Base-by-base conservation (phyloP, 2,797 vertebrate genomes). In the Danio jaintianensis region DNA sequence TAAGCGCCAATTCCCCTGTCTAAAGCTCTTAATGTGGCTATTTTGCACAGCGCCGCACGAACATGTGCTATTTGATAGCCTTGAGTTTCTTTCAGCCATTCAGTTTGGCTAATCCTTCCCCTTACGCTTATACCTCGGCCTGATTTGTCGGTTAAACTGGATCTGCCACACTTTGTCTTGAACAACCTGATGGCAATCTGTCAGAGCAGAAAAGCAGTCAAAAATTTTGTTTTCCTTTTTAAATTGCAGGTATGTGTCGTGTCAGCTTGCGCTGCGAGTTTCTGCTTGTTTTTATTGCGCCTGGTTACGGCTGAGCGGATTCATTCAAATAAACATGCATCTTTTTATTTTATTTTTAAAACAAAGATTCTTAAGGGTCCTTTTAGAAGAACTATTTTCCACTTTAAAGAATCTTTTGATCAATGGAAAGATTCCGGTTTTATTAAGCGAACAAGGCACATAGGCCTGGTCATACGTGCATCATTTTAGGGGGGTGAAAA, bases 21-120 rank as follows among this genome's bases (percentile, higher is more conserved):
- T 81, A 82, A 86, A 90, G 89, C 87, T 82, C 86, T 88, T 89
- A 87, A 92, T 93, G 78, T 86, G 83, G 76, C 85, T 82, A 75
- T 83, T 93, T 93, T 91, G 93, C 92, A 93, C 90, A 91, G 85
- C 81, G 87, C 85, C 87, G 91, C 93, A 94, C 91, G 91, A 92
- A 94, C 93, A 90, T 92, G 82, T 86, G 93, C 89, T 88, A 94
- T 92, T 88, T 86, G 92, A 93, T 93, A 90, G 93, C 80, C 86
- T 82, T 91, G 90, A 91, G 92, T 94, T 92, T 84, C 78, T 91
- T 87, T 80, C 79, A 83, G 56, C 84, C 80, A 80, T 86, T 82
- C 80, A 82, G 58, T 47, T 72, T 64, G 43, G 40, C 86, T 94
- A 94, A 94, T 95, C 93, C 92, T 88, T 89, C 80, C 83, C 75